Percentiles rank a stretch among this genome's conserved stretches.
These are phyloP conservation scores for Stegastes partitus DNA, from an alignment of 2,113 vertebrate species.

Conservation along the genomic window DNA sequence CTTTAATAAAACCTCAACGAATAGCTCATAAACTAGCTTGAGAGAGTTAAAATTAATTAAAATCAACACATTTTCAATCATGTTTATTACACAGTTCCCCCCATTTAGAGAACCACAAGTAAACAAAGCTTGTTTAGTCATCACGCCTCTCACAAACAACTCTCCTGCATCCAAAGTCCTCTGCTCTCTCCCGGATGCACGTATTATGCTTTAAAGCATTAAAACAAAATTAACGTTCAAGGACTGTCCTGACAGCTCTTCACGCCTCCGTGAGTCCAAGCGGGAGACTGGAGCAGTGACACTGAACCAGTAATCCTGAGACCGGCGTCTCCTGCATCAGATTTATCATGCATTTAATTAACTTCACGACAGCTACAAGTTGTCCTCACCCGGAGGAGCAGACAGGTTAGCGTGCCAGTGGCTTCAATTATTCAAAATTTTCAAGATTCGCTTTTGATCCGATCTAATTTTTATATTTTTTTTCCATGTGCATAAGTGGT, in stretches of 20 bases:
- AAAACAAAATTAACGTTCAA: conserved; percentile 65
- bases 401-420: conserved; percentile 42
- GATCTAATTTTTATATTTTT: conserved; percentile 24
- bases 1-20: neutral
- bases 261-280: conserved; percentile 12
- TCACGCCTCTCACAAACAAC: conserved; percentile 1
- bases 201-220: conserved; percentile 39
- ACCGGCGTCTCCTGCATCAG: conserved; percentile 34
- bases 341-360: conserved; percentile 80
- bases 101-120: neutral
- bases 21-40: too few species aligned
- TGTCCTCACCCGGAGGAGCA: conserved; percentile 68
- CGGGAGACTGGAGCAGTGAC: conserved; percentile 56
- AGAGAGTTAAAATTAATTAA: too few species aligned
- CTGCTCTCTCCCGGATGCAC: conserved; percentile 16
- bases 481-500: neutral
- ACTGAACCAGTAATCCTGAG: conserved; percentile 48
- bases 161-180: neutral
- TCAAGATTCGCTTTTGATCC: conserved; percentile 6
- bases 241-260: conserved; percentile 50
- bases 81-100: neutral
- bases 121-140: neutral
- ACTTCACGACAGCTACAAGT: conserved; percentile 77
- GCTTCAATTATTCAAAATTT: conserved; percentile 53
- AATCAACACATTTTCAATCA: neutral